Evolutionary conservation across 2,797 vertebrate species (phyloP).

Genomic region (Pseudocheirus occidentalis): DNA sequence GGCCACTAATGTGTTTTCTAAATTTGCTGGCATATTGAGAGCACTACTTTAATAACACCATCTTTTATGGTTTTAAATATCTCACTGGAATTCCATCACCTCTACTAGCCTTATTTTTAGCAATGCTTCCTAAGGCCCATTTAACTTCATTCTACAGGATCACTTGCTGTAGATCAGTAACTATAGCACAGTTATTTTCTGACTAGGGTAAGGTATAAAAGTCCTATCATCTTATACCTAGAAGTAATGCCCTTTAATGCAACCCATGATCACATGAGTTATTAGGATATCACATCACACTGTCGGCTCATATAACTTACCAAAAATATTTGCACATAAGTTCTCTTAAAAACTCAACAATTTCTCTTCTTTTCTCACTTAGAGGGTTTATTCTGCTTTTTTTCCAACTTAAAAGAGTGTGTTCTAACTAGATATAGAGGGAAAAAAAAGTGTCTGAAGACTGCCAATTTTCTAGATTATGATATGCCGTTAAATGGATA

Average conservation of each 20-base stretch:
- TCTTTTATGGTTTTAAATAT: no score
- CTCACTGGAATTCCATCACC: no score
- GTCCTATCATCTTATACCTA: not conserved
- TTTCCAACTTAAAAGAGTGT: not conserved
- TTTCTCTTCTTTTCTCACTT: not conserved
- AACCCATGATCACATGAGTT: not conserved
- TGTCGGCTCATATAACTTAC: not conserved
- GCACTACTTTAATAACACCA: no score
- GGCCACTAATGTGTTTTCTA: no score
- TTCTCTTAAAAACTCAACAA: not conserved
- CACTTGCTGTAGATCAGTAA: no score
- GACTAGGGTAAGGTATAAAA: not conserved
- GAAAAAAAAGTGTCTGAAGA: not conserved
- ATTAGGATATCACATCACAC: not conserved
- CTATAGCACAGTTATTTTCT: not conserved
- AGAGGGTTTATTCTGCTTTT: not conserved
- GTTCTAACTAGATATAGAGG: not conserved
- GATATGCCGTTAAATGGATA: not conserved
- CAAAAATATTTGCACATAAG: not conserved
- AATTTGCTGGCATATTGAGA: no score
- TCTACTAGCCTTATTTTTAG: no score
- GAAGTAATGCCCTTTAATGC: not conserved
- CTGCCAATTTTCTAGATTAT: not conserved
- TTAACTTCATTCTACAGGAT: no score
- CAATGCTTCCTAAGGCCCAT: no score